These are phyloP conservation scores for Macrobrachium nipponense DNA, from an alignment of 1,140 invertebrate species.

Conservation along the genomic window DNA sequence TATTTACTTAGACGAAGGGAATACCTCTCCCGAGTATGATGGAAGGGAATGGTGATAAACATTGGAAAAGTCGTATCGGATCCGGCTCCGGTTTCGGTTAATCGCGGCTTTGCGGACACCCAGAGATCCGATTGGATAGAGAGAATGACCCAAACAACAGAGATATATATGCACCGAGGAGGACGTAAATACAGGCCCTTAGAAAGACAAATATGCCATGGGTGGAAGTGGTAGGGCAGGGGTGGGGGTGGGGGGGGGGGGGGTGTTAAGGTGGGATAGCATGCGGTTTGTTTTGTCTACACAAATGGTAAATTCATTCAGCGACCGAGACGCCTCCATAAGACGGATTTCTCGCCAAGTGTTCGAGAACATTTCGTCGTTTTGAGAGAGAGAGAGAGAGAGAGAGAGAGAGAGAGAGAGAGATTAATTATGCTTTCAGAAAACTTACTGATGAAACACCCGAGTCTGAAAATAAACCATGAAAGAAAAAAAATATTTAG, in stretches of 20 bases:
- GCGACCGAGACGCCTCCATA: neutral
- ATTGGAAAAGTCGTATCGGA: neutral
- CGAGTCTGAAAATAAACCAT: too few relatives aligned
- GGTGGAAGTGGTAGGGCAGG: too few relatives aligned
- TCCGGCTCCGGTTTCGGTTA: neutral
- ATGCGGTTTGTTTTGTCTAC: too few relatives aligned
- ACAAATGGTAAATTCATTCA: neutral
- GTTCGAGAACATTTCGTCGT: too few relatives aligned
- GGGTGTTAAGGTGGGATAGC: too few relatives aligned
- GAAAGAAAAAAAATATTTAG: too few relatives aligned
- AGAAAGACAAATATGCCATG: too few relatives aligned
- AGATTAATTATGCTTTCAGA: neutral
- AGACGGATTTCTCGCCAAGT: neutral
- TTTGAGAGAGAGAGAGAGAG: neutral
- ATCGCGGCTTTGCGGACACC: neutral
- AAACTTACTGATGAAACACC: too few relatives aligned
- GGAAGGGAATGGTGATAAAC: constrained; percentile 23
- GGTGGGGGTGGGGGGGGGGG: too few relatives aligned
- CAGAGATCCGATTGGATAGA: neutral
- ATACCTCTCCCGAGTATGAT: constrained; percentile 6
- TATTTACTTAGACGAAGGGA: constrained; percentile 18
- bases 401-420: constrained; percentile 22
- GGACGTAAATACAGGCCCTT: too few relatives aligned
- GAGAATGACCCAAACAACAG: neutral
- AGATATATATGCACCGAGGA: neutral